Base-by-base conservation (phyloP, 2,888 invertebrate species). In the Rhagonycha lutea region DNA sequence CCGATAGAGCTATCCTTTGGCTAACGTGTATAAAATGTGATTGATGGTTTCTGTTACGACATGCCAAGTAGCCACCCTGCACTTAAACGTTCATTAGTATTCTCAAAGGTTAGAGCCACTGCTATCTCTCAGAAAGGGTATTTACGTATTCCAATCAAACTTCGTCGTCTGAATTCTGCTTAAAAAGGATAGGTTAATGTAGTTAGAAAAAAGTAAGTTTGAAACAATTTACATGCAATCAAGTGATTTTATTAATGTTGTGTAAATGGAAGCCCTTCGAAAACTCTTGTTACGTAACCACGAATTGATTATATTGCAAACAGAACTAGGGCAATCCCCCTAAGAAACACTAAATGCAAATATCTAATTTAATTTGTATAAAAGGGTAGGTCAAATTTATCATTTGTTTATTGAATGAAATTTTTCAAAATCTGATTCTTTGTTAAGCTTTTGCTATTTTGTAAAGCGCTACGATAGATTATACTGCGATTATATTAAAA, bases 101-200 rank as follows among this genome's bases (percentile, higher is more conserved):
- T 79, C 79, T 75, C 74, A 77, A 77, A 77, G 77, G 74, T 72
- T 68, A 23, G 62, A 71, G 32, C 63, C 68, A 70, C n/a, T 23
- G 23, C 71, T 77, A 73, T 74, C 76, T 74, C 76, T 70, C 67
- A 69, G 62, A 78, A 79, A 77, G 77, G 77, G 77, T 79, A 73
- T 77, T 79, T 79, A 79, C 75, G 73, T 75, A 79, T 79, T 79
- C 79, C 73, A 71, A 72, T 79, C 79, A 77, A 77, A 74, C 74
- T 68, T 74, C 70, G 75, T 71, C 73, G 74, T 61, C 73, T 73
- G 72, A 69, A 68, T 75, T 61, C 61, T 69, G 68, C 32, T 61
- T 69, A 72, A 32, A 32, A 24, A 75, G 71, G 75, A 75, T 75
- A 75, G 75, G 75, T 72, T 67, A 71, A 14, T 65, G 63, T 65